Percentiles rank a stretch among this genome's conserved stretches.
phyloP scores from a whole-genome alignment of 2,888 invertebrate species.

The Aromia moschata region DNA sequence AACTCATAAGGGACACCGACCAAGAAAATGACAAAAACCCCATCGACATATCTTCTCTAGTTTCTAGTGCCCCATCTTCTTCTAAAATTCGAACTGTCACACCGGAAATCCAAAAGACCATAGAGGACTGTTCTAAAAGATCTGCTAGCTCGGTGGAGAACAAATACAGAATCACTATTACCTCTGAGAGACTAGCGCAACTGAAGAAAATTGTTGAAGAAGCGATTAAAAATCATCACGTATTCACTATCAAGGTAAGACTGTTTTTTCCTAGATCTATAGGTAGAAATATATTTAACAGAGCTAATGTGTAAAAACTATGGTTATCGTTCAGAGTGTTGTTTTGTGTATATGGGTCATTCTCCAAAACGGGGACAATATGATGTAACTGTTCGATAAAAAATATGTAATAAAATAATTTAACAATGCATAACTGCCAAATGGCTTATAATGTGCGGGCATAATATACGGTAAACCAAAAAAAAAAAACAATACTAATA shows the following conservation, averaged over 20 bases:
- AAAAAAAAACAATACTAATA: no score
- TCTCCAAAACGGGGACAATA: no score
- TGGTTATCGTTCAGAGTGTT: no score
- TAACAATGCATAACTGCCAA: no score
- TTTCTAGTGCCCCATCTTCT: constrained; percentile 44
- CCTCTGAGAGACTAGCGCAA: constrained; percentile 72
- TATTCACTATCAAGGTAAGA: constrained; percentile 75
- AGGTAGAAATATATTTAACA: no score
- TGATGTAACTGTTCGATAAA: no score
- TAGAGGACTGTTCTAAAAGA: constrained; percentile 43
- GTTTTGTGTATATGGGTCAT: no score
- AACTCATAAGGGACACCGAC: constrained; percentile 17
- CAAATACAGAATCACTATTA: constrained; percentile 66
- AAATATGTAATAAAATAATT: no score
- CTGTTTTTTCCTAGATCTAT: no score
- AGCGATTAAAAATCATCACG: constrained; percentile 72
- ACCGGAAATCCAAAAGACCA: constrained; percentile 47
- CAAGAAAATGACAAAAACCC: constrained; percentile 14
- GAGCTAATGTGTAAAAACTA: no score
- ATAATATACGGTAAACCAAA: no score
- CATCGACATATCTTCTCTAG: constrained; percentile 32
- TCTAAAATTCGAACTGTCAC: constrained; percentile 40
- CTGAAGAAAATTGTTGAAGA: constrained; percentile 72
- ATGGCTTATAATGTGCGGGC: no score
- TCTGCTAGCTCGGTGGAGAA: constrained; percentile 51